Conservation (phyloP, 2,797 vertebrate genomes). For the Phrynocephalus vlangalii region DNA sequence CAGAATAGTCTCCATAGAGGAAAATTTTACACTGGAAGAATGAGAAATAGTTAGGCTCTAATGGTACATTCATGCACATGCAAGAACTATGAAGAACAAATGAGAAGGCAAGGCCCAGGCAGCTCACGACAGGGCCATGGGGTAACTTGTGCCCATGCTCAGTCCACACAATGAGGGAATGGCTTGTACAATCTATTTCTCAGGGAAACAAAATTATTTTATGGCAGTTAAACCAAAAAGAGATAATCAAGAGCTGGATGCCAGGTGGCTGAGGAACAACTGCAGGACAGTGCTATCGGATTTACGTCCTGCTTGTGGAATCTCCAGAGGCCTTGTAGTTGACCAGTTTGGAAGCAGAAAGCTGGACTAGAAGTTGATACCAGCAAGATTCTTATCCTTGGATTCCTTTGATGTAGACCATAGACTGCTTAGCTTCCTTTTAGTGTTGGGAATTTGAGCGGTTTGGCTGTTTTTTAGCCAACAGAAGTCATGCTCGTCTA, state of each 20-base stretch:
- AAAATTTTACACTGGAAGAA: background rate
- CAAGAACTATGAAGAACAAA: background rate
- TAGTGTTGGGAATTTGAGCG: no score
- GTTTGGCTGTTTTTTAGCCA: background rate
- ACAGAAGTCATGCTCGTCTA: background rate
- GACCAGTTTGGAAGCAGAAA: background rate
- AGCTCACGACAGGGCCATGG: no score
- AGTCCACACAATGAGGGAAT: no score
- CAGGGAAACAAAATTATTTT: background rate
- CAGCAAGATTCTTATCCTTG: background rate
- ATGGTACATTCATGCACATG: background rate
- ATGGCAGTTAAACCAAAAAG: background rate
- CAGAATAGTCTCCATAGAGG: background rate
- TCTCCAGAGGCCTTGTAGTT: background rate
- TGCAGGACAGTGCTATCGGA: background rate
- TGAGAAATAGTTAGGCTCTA: background rate
- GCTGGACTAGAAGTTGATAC: background rate
- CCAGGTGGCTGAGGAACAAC: background rate
- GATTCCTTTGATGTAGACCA: background rate
- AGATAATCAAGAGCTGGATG: background rate
- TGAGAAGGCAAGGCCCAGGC: background rate
- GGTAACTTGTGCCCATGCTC: no score
- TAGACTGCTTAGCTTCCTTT: background rate
- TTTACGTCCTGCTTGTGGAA: background rate
- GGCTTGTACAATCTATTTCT: no score